Percentiles rank a stretch among this genome's conserved stretches.
Conservation (phyloP, 2,888 invertebrate genomes). For the Acrobasis consociella region DNA sequence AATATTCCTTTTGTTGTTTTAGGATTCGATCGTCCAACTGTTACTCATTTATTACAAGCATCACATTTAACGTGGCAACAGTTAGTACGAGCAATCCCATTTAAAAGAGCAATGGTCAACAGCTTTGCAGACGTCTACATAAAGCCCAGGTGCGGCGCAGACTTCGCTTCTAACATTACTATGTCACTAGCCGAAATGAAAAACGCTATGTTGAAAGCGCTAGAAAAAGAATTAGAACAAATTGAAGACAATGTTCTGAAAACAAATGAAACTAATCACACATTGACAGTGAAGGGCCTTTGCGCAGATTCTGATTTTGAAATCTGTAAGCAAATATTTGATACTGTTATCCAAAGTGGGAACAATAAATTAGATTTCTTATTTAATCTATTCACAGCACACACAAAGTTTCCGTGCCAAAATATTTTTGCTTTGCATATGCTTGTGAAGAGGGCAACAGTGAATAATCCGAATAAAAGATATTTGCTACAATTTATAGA, state of each 20-base stretch:
- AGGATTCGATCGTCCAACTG: constrained; percentile 84
- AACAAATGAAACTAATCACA: constrained; percentile 47
- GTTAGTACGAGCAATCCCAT: constrained; percentile 82
- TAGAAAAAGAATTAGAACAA: constrained; percentile 46
- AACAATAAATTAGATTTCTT: constrained; percentile 39
- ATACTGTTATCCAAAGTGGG: constrained; percentile 51
- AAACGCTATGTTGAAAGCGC: constrained; percentile 66
- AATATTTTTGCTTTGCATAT: constrained; percentile 40
- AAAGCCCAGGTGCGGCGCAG: constrained; percentile 75
- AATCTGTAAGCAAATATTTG: constrained; percentile 80
- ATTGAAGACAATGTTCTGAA: constrained; percentile 30
- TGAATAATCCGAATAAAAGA: not conserved
- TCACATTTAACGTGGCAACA: constrained; percentile 86
- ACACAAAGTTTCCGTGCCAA: constrained; percentile 55
- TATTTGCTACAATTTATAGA: constrained; percentile 5
- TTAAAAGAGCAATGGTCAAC: constrained; percentile 79
- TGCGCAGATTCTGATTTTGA: constrained; percentile 76
- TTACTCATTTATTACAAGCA: constrained; percentile 85
- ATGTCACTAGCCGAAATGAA: constrained; percentile 76
- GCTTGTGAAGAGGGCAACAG: constrained; percentile 39
- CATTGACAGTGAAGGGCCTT: constrained; percentile 70
- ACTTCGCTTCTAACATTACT: constrained; percentile 58
- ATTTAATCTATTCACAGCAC: constrained; percentile 52
- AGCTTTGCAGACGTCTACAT: constrained; percentile 87
- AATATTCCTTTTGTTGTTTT: constrained; percentile 39